Conservation (phyloP, 2,888 invertebrate genomes). For the Galerucella nymphaeae region DNA sequence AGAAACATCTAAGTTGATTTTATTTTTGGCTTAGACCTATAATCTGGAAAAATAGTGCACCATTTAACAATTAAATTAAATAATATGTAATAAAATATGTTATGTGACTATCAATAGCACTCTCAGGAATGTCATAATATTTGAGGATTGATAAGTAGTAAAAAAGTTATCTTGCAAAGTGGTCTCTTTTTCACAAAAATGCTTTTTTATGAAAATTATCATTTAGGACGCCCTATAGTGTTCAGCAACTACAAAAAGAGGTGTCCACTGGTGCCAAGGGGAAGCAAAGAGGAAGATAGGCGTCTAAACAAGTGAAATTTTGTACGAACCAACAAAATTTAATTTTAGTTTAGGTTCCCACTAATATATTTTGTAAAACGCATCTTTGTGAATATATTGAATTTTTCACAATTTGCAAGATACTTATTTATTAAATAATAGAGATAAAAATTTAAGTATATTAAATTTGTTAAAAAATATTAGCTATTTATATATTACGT, state of each 20-base stretch:
- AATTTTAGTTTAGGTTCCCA: no score
- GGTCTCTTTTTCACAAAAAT: not conserved
- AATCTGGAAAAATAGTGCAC: conserved; percentile 22
- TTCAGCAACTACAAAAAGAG: no score
- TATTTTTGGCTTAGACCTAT: conserved; percentile 4
- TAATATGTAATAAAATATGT: conserved; percentile 28
- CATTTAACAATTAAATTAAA: conserved; percentile 26
- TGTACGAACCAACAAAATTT: no score
- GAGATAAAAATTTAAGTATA: not conserved
- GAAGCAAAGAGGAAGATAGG: no score
- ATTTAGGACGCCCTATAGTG: not conserved
- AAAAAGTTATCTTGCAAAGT: conserved; percentile 11
- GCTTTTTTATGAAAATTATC: not conserved
- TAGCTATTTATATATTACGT: not conserved
- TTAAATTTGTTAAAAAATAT: conserved; percentile 3
- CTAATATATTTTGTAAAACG: not conserved
- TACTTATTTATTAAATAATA: conserved; percentile 19
- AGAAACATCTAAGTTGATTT: not conserved
- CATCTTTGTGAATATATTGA: not conserved
- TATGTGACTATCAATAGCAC: conserved; percentile 38
- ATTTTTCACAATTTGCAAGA: conserved; percentile 1
- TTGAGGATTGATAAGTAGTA: conserved; percentile 9
- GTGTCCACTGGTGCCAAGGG: no score
- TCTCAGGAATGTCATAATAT: conserved; percentile 38
- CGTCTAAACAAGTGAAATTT: no score